phyloP scores from a whole-genome alignment of 1,140 invertebrate genomes.

The Megathymus violae region DNA sequence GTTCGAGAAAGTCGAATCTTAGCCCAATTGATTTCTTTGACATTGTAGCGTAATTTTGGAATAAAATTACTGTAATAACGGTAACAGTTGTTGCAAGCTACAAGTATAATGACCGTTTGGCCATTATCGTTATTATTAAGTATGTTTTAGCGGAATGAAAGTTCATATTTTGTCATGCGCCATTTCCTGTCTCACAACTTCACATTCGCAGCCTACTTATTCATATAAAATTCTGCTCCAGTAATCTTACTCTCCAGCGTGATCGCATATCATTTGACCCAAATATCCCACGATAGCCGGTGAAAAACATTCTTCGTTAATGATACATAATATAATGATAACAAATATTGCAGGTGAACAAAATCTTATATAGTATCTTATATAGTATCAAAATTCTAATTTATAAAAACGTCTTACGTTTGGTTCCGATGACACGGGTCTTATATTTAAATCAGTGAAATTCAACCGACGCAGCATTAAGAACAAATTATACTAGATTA shows the following conservation, averaged over 20 bases:
- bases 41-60: constrained; percentile 2
- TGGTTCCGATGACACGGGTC: too few relatives aligned
- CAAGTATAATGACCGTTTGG: not conserved
- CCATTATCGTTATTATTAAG: constrained; percentile 25
- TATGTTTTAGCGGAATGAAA: constrained; percentile 54
- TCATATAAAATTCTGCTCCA: constrained; percentile 73
- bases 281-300: constrained; percentile 54
- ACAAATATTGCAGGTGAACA: not conserved
- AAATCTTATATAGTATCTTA: too few relatives aligned
- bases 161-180: constrained; percentile 59
- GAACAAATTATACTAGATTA: too few relatives aligned
- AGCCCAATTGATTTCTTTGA: not conserved
- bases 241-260: constrained; percentile 61
- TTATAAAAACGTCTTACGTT: not conserved
- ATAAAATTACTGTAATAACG: constrained; percentile 19
- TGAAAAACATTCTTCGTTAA: constrained; percentile 54
- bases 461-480: too few relatives aligned
- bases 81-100: constrained; percentile 9
- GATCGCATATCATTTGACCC: constrained; percentile 73
- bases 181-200: constrained; percentile 67
- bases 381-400: too few relatives aligned
- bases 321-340: constrained; percentile 19
- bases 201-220: constrained; percentile 76
- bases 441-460: too few relatives aligned
- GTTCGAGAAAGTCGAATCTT: not conserved